phyloP scores from a whole-genome alignment of 2,113 vertebrate genomes.

The Ictalurus furcatus region DNA sequence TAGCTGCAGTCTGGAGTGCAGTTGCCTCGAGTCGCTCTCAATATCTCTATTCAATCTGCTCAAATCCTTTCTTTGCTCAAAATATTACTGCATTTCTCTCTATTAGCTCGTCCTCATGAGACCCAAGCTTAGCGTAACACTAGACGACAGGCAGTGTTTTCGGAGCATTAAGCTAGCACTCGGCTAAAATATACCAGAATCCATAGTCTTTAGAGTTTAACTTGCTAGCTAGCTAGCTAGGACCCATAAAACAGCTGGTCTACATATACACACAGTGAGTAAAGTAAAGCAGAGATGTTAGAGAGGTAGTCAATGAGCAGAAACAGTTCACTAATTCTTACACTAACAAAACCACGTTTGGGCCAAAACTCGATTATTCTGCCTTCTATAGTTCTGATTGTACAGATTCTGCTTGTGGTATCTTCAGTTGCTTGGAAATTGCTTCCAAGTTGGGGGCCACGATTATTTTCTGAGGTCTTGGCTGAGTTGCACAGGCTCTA shows the following conservation, averaged over 20 bases:
- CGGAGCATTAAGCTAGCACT: not conserved
- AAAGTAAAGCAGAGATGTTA: not conserved
- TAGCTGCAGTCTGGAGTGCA: constrained; percentile 46
- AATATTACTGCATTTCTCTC: not conserved
- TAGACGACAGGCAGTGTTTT: not conserved
- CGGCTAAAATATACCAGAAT: not conserved
- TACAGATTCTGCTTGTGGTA: no score
- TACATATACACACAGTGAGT: not conserved
- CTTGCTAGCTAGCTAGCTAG: not conserved
- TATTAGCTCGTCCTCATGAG: not conserved
- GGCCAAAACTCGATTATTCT: no score
- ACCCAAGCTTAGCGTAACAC: not conserved
- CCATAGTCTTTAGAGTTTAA: not conserved
- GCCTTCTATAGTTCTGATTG: no score
- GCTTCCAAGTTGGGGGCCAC: no score
- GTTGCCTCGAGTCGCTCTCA: not conserved
- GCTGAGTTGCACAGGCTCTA: no score
- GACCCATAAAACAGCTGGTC: not conserved
- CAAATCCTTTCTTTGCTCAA: not conserved
- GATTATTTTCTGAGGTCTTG: no score
- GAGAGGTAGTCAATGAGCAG: no score
- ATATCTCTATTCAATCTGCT: not conserved
- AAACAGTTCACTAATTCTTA: no score
- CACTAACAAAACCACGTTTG: no score
- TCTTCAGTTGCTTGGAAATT: no score